phyloP scores from a whole-genome alignment of 2,113 vertebrate genomes.

The Pungitius pungitius region DNA sequence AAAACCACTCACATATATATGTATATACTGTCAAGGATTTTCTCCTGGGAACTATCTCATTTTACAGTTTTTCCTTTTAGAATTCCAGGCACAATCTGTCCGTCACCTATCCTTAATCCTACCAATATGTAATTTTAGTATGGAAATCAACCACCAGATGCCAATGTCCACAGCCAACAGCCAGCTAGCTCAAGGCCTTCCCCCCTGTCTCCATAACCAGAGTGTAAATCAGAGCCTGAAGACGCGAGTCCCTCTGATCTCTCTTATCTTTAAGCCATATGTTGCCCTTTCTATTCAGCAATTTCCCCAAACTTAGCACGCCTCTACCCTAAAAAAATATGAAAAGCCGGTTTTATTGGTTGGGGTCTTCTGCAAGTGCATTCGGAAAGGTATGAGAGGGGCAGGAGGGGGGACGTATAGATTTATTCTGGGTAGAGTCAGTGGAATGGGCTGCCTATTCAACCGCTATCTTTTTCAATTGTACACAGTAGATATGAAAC shows the following conservation, averaged over 20 bases:
- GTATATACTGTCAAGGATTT: conserved; percentile 33
- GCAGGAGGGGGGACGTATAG: conserved; percentile 44
- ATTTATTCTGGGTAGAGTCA: conserved; percentile 52
- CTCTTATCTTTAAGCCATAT: conserved; percentile 71
- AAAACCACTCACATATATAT: conserved; percentile 15
- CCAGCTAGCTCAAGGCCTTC: conserved; percentile 36
- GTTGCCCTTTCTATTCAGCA: conserved; percentile 71
- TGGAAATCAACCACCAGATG: conserved; percentile 33
- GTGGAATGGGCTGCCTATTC: conserved; percentile 57
- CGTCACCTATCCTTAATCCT: conserved; percentile 34
- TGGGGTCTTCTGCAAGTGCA: conserved; percentile 54
- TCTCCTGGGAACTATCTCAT: conserved; percentile 35
- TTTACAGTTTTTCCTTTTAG: conserved; percentile 30
- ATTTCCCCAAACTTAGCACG: conserved; percentile 68
- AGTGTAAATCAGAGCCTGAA: conserved; percentile 69
- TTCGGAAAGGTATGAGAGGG: conserved; percentile 51
- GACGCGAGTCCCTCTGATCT: conserved; percentile 55
- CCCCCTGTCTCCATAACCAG: conserved; percentile 40
- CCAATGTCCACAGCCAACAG: conserved; percentile 29
- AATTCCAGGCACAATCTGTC: conserved; percentile 24
- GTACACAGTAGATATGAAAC: conserved; percentile 57
- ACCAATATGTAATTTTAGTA: conserved; percentile 31
- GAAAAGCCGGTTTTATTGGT: conserved; percentile 72
- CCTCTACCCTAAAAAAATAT: conserved; percentile 62
- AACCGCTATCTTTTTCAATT: conserved; percentile 65